Evolutionary conservation across 2,797 vertebrate genomes (phyloP).

Genomic region (Sebastes glaucus): DNA sequence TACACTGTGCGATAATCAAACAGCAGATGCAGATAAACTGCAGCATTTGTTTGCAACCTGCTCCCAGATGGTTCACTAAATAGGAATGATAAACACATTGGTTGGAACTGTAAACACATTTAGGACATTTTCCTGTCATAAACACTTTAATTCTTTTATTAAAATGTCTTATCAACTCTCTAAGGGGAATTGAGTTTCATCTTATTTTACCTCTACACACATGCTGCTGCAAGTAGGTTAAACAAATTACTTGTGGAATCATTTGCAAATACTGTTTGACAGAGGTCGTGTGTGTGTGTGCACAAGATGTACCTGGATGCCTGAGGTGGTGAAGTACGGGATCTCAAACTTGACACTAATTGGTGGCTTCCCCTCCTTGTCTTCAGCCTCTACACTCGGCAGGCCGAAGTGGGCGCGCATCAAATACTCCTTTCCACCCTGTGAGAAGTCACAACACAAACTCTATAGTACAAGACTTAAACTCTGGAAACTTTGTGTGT

Average conservation of each 20-base stretch:
- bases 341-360: constrained; percentile 99
- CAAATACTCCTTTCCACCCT: constrained; percentile 99
- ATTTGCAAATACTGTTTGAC: neutral
- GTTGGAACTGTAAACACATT: constrained; percentile 9
- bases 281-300: neutral
- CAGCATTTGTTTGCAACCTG: neutral
- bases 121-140: neutral
- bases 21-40: constrained; percentile 18
- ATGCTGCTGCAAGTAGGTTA: neutral
- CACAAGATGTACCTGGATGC: constrained; percentile 89
- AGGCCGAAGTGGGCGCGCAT: constrained; percentile 98
- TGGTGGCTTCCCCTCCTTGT: constrained; percentile 98
- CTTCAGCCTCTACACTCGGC: constrained; percentile 97
- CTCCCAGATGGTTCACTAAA: neutral
- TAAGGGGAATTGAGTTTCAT: neutral
- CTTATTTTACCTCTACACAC: neutral
- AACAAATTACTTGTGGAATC: neutral
- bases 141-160: neutral
- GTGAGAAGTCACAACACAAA: constrained; percentile 49
- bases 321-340: constrained; percentile 98
- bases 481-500: neutral
- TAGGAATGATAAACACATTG: constrained; percentile 8
- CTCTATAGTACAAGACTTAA: constrained; percentile 33
- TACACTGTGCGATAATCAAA: constrained; percentile 9
- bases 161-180: neutral